Base-by-base conservation (phyloP, 2,888 invertebrate genomes). In the Listrodromus nycthemerus region DNA sequence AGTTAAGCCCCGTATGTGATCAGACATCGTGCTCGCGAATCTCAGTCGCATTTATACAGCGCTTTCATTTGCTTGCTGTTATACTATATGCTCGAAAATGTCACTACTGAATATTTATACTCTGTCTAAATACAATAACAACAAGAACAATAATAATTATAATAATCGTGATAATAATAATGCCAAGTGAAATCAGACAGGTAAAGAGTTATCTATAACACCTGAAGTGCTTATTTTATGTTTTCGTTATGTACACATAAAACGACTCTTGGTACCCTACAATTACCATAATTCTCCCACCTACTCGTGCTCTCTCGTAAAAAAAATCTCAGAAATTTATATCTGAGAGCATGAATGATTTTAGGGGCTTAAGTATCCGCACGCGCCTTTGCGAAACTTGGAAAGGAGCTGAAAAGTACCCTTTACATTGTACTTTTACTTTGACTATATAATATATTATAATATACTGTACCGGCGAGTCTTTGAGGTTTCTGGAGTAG, bases 271-370 rank as follows among this genome's bases (percentile, higher is more conserved):
- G 24, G 21, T 78, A 80, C 75, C 83, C 76, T 45, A 76, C 71
- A 71, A 83, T 83, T 80, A 83, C 83, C 80, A 76, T 80, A 76
- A 80, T 80, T 71, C 69, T 67, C 66, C 48, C 67, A 30, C 61
- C 16, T 8, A 10, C 55, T 24, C 21, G 6, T 24, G 3, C 21
- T 21, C 24, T 21, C 10, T 10, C 24, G 2, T 4, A 67, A 24
- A 73, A 70, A 75, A 45, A 75, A 80, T 66, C 75, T 66, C 70
- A 30, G 79, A 76, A 71, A 80, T 79, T 75, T 76, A 63, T 83
- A 71, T 71, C 27, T 66, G 66, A 19, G 55, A 66, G 37, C 21
- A 48, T 45, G 33, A 13, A n/a, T 37, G 69, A 33, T 48, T 50
- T 33, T 67, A 37, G 58, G 52, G 48, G 65, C 58, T 80, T 73